Evolutionary conservation across 2,113 vertebrate genomes (phyloP), one percentile per base, ranked within the genome.

Genomic region (Cottus gobio): DNA sequence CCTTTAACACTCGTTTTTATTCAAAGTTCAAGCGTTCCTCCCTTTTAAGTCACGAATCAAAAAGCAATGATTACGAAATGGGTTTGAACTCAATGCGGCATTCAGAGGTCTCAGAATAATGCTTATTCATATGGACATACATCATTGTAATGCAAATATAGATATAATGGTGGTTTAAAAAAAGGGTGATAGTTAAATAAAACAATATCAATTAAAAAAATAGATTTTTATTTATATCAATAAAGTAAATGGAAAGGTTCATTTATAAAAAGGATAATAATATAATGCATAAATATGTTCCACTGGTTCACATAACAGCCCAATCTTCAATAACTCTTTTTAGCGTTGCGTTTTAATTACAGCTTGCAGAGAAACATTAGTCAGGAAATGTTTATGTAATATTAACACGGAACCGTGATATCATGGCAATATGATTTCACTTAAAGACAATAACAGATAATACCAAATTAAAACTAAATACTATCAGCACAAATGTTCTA

Each of bases 61-160:
- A 91, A 90, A 85, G 71, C 79, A 82, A 89, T 91, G 90, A 93
- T 85, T 92, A 81, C 63, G 13, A 91, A 91, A 82, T 86, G 57
- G 36, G 42, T 80, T 86, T 65, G 48, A 82, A 52, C 71, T 68
- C 66, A 80, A 81, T 46, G 42, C 15, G 84, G 63, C 65, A 76
- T 76, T 76, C 26, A 88, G 39, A 67, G 34, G 50, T 15, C 36
- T 56, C 4, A 82, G 30, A 30, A 46, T 48, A 72, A 78, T 37
- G 39, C 61, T 12, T 62, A 42, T 52, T 67, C 46, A 37, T 52
- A 57, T 57, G 71, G 24, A 70, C 58, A 2, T 56, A 60, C 13
- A 63, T 31, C 7, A 46, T 3, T 70, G 20, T 4, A 22, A 64
- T 5, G 66, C 2, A 39, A 34, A 67, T 52, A 3, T 42, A 42